A percentile compares a stretch with the other conserved stretches of the same genome.
Conservation (phyloP, 2,888 invertebrate genomes). For the Galeopsomyia nigrocyanea region DNA sequence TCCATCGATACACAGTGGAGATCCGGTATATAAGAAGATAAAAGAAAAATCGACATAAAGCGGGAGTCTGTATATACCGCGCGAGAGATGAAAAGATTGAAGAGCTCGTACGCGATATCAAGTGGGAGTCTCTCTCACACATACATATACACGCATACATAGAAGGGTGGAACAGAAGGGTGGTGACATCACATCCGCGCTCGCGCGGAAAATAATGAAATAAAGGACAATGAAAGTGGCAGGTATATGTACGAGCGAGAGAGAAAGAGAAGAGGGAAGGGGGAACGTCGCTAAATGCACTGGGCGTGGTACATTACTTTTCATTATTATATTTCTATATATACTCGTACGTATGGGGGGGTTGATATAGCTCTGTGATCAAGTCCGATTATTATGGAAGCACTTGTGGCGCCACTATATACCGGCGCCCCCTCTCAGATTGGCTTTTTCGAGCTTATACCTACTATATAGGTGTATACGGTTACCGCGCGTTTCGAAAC, state of each 20-base stretch:
- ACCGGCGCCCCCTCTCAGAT: too few relatives aligned
- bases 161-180: conserved; percentile 31
- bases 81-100: not conserved
- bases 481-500: too few relatives aligned
- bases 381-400: too few relatives aligned
- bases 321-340: conserved; percentile 48
- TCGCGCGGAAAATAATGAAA: conserved; percentile 54
- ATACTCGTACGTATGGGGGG: too few relatives aligned
- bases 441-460: too few relatives aligned
- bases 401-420: too few relatives aligned
- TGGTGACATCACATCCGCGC: too few relatives aligned
- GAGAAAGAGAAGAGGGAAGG: not conserved
- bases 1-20: too few relatives aligned
- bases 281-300: conserved; percentile 60
- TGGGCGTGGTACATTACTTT: conserved; percentile 67
- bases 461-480: too few relatives aligned
- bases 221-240: conserved; percentile 49
- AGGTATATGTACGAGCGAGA: conserved; percentile 19
- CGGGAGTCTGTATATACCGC: too few relatives aligned
- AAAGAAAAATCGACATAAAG: too few relatives aligned
- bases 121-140: not conserved
- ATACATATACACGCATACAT: not conserved
- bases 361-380: too few relatives aligned
- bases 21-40: not conserved
- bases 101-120: not conserved